Base-by-base conservation (phyloP, 2,797 vertebrate genomes). In the Gephyroberyx darwinii region DNA sequence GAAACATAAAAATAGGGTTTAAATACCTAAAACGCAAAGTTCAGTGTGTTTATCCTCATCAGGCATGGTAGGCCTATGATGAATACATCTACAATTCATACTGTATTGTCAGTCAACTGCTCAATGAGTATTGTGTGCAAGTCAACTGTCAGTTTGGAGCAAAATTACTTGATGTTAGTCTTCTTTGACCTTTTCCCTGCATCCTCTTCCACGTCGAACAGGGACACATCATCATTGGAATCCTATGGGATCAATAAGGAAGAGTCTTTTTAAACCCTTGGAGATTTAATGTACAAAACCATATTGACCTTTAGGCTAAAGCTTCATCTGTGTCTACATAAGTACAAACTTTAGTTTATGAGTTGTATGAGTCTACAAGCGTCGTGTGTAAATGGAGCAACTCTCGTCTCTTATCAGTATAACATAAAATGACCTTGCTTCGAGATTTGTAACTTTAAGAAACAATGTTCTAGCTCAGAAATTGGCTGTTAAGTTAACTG, bases 201-300 rank as follows among this genome's bases (percentile, higher is more conserved):
- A 74, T 97, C 95, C 47, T 97, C 96, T 85, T 98, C 96, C 0
- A 96, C 95, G 71, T 98, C 97, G 66, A 98, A 99, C 56, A 98
- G 93, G 65, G 97, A 96, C 77, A 98, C 96, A 1, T 99, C 96
- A 81, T 98, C 96, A 37, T 96, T 94, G 77, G 92, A 91, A 75
- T 96, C 95, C 97, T 99, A 78, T 45, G 69, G 69, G 74, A 82
- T 50, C 47, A 69, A 75, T n/a, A 66, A 86, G 65, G 31, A 89
- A 79, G 62, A 86, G 1, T 0, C 6, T 56, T 55, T 47, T 62
- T 17, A 0, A 60, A 71, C 8, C 71, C 5, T 31, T 0, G 0
- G 69, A 56, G 71, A 69, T 41, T 17, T 2, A 19, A 31, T 6
- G 13, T 33, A 51, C 4, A 54, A 20, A 53, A 20, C 4, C 8